These are phyloP conservation scores for Odontothrips loti DNA, from an alignment of 2,888 invertebrate genomes.

Conservation along the genomic window DNA sequence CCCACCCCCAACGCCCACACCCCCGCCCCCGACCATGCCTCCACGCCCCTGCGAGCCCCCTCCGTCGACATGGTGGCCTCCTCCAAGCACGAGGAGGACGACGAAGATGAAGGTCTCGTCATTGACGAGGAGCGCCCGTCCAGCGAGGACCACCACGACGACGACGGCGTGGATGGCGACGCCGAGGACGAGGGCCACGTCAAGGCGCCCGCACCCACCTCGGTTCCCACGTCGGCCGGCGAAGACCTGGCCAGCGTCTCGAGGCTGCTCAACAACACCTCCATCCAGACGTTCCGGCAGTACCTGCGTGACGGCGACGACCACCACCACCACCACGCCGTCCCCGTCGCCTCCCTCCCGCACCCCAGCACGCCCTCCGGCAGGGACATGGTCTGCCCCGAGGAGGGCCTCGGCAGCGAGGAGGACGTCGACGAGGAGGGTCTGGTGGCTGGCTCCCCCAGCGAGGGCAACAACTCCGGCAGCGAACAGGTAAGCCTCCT, in stretches of 20 bases:
- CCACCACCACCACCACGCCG: conserved; percentile 42
- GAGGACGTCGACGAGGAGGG: conserved; percentile 67
- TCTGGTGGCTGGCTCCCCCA: conserved; percentile 69
- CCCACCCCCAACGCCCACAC: conserved; percentile 39
- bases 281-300: conserved; percentile 58
- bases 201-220: not conserved
- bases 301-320: conserved; percentile 50
- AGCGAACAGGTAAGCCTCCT: conserved; percentile 62
- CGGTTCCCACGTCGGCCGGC: not conserved
- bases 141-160: conserved; percentile 42
- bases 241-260: conserved; percentile 73
- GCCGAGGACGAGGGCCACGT: conserved; percentile 37
- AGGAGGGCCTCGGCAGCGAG: conserved; percentile 43
- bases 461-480: conserved; percentile 77
- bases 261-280: conserved; percentile 70
- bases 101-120: conserved; percentile 62
- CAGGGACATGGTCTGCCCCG: not conserved
- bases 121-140: conserved; percentile 59
- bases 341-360: conserved; percentile 29
- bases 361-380: not conserved
- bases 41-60: conserved; percentile 28
- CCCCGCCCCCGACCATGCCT: not conserved
- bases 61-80: conserved; percentile 31
- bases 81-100: conserved; percentile 54
- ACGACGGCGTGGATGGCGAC: conserved; percentile 39